Conservation (phyloP, 2,113 vertebrate species). For the Neolamprologus sp. region DNA sequence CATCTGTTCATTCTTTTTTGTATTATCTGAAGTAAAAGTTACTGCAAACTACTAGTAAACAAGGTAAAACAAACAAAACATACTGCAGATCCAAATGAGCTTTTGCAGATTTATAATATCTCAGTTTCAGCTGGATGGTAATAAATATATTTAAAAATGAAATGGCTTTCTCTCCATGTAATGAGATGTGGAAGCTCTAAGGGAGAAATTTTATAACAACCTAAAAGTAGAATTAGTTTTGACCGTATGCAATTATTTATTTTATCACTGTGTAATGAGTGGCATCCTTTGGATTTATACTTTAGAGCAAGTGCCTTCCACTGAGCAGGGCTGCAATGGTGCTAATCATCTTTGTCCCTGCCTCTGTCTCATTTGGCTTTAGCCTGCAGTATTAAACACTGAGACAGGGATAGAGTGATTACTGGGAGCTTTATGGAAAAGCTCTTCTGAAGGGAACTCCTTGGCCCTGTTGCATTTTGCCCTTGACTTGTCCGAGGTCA, state of each 20-base stretch:
- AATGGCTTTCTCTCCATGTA: background rate
- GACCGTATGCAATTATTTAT: background rate
- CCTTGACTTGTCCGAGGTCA: slow-evolving; percentile 40
- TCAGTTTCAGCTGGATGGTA: background rate
- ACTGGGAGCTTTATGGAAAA: slow-evolving; percentile 58
- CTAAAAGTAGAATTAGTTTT: background rate
- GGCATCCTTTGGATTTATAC: background rate
- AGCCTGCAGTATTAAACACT: slow-evolving; percentile 59
- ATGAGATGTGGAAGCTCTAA: background rate
- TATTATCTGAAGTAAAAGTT: background rate
- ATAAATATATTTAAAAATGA: background rate
- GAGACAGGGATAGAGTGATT: slow-evolving; percentile 59
- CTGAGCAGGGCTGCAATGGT: background rate
- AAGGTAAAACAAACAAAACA: background rate
- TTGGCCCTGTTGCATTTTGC: slow-evolving; percentile 39
- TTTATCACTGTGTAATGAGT: background rate
- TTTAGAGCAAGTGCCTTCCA: background rate
- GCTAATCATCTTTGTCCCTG: slow-evolving; percentile 60
- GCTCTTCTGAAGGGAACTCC: slow-evolving; percentile 54
- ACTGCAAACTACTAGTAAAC: background rate
- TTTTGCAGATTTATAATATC: background rate
- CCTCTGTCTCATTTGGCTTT: slow-evolving; percentile 46
- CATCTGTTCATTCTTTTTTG: background rate
- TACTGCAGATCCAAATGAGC: background rate
- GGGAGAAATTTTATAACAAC: background rate